A percentile compares a stretch with the other conserved stretches of the same genome.
Evolutionary conservation across 1,140 invertebrate species (phyloP).

Genomic region (Procambarus clarkii): DNA sequence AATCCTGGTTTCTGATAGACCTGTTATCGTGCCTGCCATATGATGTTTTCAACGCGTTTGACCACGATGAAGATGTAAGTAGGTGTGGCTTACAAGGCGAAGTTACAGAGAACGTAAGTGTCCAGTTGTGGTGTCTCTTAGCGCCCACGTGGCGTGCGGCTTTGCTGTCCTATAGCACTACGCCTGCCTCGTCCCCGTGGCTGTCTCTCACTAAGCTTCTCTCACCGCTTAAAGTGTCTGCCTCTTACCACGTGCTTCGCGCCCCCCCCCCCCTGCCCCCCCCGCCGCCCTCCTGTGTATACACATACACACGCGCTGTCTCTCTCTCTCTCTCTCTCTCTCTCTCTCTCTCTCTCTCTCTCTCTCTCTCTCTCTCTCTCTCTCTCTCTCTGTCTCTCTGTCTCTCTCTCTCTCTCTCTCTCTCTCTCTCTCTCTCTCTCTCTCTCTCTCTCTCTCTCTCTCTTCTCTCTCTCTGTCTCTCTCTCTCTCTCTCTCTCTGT

Average conservation of each 20-base stretch:
- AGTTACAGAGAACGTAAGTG: conserved; percentile 75
- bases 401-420: too few relatives aligned
- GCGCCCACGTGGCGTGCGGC: background rate
- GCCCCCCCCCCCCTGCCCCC: background rate
- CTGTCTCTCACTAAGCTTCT: background rate
- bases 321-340: background rate
- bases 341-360: too few relatives aligned
- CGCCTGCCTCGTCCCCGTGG: conserved; percentile 10
- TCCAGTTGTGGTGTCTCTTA: conserved; percentile 3
- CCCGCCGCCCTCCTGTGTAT: background rate
- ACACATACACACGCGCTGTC: background rate
- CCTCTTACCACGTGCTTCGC: background rate
- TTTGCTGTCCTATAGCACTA: background rate
- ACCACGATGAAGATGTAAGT: conserved; percentile 98
- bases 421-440: too few relatives aligned
- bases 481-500: too few relatives aligned
- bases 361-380: too few relatives aligned
- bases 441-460: too few relatives aligned
- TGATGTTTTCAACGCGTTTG: conserved; percentile 99
- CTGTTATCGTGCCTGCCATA: conserved; percentile 99
- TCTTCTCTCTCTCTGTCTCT: too few relatives aligned
- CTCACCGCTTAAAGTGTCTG: too few relatives aligned
- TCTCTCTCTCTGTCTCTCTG: too few relatives aligned
- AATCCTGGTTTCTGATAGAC: conserved; percentile 99
- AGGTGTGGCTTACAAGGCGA: conserved; percentile 69